Base-by-base conservation (phyloP, 2,797 vertebrate species). In the Craterocephalus amniculus region DNA sequence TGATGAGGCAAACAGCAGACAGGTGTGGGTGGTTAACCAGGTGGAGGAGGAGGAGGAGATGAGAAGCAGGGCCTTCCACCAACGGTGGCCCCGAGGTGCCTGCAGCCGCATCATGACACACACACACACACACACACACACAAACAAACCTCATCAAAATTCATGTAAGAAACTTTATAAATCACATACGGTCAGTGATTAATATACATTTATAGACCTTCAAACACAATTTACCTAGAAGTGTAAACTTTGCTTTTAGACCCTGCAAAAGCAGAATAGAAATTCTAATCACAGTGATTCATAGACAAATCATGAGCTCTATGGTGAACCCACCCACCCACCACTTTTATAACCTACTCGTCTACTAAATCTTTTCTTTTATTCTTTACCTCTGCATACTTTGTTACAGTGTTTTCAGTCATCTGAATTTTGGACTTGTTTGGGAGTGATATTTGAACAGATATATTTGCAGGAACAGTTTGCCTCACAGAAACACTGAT, bases 251-350 rank as follows among this genome's bases (percentile, higher is more conserved):
- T 65, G 13, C 59, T 76, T 65, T 67, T 58, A 65, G 35, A 29
- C 43, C 29, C 74, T 77, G 83, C 66, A 70, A 76, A 20, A 66
- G 67, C 54, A 70, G 60, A 79, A 83, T 67, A 79, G 31, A 80
- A 80, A 85, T 82, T 83, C 59, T 72, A 79, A 85, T 88, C 81
- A 82, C 49, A 36, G 51, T 24, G 55, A 79, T 62, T 67, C 68
- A 86, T 88, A 72, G 85, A 85, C 85, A 76, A 75, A 81, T 83
- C 69, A 76, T 58, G 64, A 66, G 63, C 70, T 87, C 31, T n/a
- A 54, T 55, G 65, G 67, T 83, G 64, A 72, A 81, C 67, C 63
- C 63, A 58, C 68, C 72, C 59, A 57, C 56, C 43, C 55, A 51
- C 57, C 40, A 60, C 58, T 58, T 34, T 34, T 34, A 34, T 34